Evolutionary conservation across 2,113 vertebrate genomes (phyloP).

Genomic region (Hippocampus mohnikei): DNA sequence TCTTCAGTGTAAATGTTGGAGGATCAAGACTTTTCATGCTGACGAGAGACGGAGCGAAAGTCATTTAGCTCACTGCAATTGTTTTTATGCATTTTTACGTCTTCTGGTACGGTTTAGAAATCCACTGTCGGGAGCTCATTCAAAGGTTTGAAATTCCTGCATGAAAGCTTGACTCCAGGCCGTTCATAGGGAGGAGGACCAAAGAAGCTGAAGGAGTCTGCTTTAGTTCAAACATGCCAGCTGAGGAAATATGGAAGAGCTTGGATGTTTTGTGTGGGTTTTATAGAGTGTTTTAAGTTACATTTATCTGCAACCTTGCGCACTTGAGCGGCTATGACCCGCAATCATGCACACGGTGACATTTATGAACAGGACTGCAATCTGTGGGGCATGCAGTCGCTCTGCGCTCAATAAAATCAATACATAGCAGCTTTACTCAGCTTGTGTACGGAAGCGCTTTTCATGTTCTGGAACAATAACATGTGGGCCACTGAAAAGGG

Average conservation of each 20-base stretch:
- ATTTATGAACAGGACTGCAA: constrained; percentile 18
- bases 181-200: not conserved
- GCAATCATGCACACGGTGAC: constrained; percentile 4
- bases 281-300: not conserved
- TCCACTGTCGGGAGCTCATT: not conserved
- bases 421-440: constrained; percentile 26
- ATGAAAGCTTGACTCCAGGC: not conserved
- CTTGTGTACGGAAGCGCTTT: constrained; percentile 16
- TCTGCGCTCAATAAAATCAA: constrained; percentile 33
- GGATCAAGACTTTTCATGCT: not conserved
- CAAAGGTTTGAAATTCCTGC: not conserved
- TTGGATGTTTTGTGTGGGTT: too few species aligned
- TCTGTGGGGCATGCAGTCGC: constrained; percentile 6
- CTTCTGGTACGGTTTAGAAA: not conserved
- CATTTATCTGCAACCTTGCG: not conserved
- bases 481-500: not conserved
- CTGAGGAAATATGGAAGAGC: too few species aligned
- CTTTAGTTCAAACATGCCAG: too few species aligned
- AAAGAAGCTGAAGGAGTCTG: not conserved
- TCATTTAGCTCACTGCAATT: not conserved
- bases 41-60: not conserved
- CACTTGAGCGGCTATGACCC: not conserved
- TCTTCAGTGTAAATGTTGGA: not conserved
- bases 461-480: constrained; percentile 20
- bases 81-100: not conserved